Evolutionary conservation across 1,140 invertebrate species (phyloP), one percentile per base, ranked within the genome.

Genomic region (Drosophila oshimai): DNA sequence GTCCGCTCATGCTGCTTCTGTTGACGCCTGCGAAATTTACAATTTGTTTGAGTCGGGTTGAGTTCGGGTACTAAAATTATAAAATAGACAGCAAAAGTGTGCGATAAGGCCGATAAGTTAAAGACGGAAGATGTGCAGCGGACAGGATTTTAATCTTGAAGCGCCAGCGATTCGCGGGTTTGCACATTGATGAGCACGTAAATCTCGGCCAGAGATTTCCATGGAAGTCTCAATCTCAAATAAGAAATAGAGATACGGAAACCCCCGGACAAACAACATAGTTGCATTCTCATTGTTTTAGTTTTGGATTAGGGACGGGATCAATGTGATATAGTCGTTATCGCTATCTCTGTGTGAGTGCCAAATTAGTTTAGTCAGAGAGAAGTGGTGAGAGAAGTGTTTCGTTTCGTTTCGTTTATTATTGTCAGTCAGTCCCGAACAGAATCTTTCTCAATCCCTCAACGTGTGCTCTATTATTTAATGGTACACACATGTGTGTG

Each of bases 391-490:
- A 45, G 29, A 12, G 20, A 28, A 28, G n/a, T n/a, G n/a, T n/a
- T 17, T 22, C 57, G 22, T 22, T 29, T 12, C 42, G 26, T 53
- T 53, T 67, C 28, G 60, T 29, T 55, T 53, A 64, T 65, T 65
- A 39, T 64, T 64, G 58, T 49, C 61, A 28, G n/a, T 36, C 46
- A 22, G 33, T 49, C 41, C 12, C 15, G 33, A 58, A 26, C 51
- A 12, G 26, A 61, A 26, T 60, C 53, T 64, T 31, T 42, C 68
- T 36, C 55, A 61, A 29, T 73, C 61, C 42, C 68, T 49, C 51
- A 70, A 31, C 18, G 31, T 72, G 61, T 53, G 64, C 39, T 62
- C 69, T 80, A 80, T 80, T 75, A 80, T 84, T 86, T 79, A 70
- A 78, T 74, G 60, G 15, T 13, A 20, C 46, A 24, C 29, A 12